These are phyloP conservation scores for Lycia hirtaria DNA, from an alignment of 2,888 invertebrate genomes.

Conservation along the genomic window DNA sequence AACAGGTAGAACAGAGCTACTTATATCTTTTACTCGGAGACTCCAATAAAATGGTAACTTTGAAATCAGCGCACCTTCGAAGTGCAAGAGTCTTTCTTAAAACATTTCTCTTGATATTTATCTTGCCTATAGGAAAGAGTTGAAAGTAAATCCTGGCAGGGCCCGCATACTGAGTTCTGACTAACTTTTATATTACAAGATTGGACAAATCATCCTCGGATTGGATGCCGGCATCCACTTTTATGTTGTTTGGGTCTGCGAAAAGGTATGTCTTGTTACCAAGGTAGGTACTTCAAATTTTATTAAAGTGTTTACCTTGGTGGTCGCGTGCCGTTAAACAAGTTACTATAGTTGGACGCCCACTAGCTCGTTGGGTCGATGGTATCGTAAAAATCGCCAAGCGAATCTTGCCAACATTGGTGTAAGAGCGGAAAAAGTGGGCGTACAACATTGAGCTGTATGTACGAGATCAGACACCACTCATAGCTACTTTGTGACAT, in stretches of 20 bases:
- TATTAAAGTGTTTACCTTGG: too few species aligned
- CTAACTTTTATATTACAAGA: conserved; percentile 72
- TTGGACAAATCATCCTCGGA: conserved; percentile 55
- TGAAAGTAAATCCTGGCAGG: conserved; percentile 53
- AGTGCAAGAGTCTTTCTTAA: conserved; percentile 42
- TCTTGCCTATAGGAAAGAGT: conserved; percentile 66
- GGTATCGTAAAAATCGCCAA: too few species aligned
- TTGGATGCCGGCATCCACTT: conserved; percentile 44
- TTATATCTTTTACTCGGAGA: conserved; percentile 11
- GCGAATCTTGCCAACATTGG: too few species aligned
- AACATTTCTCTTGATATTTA: conserved; percentile 60
- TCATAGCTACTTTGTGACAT: too few species aligned
- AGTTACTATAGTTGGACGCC: too few species aligned
- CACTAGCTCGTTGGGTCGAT: too few species aligned
- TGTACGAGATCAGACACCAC: too few species aligned
- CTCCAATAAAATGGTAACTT: conserved; percentile 26
- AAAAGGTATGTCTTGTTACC: conserved; percentile 8
- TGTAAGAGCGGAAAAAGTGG: too few species aligned
- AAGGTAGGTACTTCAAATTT: too few species aligned
- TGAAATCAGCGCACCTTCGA: conserved; percentile 31
- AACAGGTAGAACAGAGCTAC: conserved; percentile 4
- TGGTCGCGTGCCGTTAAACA: too few species aligned
- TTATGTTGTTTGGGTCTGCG: conserved; percentile 25
- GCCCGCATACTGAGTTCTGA: conserved; percentile 71
- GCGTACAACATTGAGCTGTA: too few species aligned